A percentile compares a stretch with the other conserved stretches of the same genome.
These are phyloP conservation scores for Pandemis cinnamomeana DNA, from an alignment of 2,888 invertebrate species.

Conservation along the genomic window DNA sequence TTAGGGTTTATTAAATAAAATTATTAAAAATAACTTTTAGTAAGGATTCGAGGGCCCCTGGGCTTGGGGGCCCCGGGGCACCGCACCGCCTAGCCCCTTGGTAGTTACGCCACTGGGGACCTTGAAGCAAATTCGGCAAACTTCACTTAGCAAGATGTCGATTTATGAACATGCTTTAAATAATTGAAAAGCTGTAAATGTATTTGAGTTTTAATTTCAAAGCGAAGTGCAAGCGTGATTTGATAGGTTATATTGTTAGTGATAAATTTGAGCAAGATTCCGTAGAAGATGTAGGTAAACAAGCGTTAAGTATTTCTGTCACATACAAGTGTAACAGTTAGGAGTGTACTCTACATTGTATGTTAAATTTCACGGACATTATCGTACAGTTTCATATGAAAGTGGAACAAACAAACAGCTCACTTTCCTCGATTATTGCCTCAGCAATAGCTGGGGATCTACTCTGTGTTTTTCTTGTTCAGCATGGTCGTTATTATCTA, in stretches of 20 bases:
- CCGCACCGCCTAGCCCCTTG: too few relatives aligned
- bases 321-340: neutral
- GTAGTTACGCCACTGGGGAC: too few relatives aligned
- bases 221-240: neutral
- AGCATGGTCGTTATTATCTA: too few relatives aligned
- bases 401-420: conserved; percentile 28
- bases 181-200: too few relatives aligned
- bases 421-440: conserved; percentile 2
- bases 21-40: too few relatives aligned
- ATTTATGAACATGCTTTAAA: too few relatives aligned
- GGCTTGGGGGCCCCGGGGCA: too few relatives aligned
- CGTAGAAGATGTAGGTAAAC: neutral
- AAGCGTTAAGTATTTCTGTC: neutral
- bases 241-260: neutral
- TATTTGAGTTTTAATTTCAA: neutral
- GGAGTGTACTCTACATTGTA: conserved; percentile 12
- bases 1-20: too few relatives aligned
- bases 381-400: conserved; percentile 14
- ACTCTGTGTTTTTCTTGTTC: neutral
- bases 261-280: neutral
- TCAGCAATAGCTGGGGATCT: neutral
- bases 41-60: too few relatives aligned
- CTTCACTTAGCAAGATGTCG: too few relatives aligned
- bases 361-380: conserved; percentile 24
- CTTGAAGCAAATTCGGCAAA: too few relatives aligned